phyloP scores from a whole-genome alignment of 2,113 vertebrate species.

The Cyprinodon brontotheroides region DNA sequence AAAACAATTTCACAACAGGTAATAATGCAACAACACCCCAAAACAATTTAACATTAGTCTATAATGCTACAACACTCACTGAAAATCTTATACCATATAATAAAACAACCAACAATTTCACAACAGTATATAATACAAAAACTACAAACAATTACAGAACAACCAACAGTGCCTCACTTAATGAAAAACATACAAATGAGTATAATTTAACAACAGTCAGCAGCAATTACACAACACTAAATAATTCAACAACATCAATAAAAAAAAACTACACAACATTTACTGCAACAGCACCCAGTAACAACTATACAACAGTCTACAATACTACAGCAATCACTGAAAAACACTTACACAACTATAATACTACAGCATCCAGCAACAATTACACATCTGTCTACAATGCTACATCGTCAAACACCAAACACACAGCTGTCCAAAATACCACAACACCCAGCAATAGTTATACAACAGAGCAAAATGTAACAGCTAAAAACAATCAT shows the following conservation, averaged over 20 bases:
- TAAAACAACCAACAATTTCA: background rate
- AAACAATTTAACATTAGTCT: background rate
- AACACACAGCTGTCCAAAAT: background rate
- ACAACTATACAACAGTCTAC: background rate
- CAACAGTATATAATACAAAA: background rate
- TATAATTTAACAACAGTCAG: background rate
- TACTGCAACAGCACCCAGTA: slow-evolving; percentile 1
- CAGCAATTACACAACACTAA: background rate
- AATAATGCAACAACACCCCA: background rate
- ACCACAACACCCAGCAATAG: background rate
- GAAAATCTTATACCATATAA: background rate
- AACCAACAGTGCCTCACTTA: background rate
- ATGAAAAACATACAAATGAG: too few species aligned
- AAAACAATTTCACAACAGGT: background rate
- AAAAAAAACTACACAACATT: background rate
- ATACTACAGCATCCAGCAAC: background rate
- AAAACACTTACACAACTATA: background rate
- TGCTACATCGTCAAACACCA: background rate
- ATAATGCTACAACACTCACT: background rate
- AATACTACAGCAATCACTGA: background rate
- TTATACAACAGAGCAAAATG: background rate
- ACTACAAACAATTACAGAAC: background rate
- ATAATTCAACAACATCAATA: background rate
- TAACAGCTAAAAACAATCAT: background rate
- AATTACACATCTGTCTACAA: background rate